A percentile compares a stretch with the other conserved stretches of the same genome.
Evolutionary conservation across 2,888 invertebrate genomes (phyloP).

Genomic region (Resseliella maxima): DNA sequence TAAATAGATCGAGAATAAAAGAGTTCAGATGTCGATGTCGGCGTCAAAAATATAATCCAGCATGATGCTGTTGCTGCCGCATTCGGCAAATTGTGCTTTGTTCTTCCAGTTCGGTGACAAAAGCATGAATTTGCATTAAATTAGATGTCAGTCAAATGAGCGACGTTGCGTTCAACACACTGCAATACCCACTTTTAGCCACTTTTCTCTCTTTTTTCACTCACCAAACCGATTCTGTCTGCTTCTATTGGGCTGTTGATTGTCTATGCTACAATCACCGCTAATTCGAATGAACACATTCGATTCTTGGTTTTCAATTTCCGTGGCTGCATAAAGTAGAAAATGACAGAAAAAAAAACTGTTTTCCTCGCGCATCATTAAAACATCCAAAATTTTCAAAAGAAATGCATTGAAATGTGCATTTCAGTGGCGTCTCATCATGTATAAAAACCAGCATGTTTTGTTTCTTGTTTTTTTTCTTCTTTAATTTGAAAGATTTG

Average conservation of each 20-base stretch:
- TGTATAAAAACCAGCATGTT: constrained; percentile 20
- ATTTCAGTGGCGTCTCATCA: constrained; percentile 54
- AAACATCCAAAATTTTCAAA: background rate
- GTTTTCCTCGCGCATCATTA: background rate
- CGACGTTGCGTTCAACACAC: constrained; percentile 60
- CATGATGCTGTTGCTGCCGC: background rate
- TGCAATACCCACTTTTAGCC: background rate
- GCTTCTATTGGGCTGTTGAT: background rate
- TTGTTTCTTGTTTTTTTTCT: no score
- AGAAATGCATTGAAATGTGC: background rate
- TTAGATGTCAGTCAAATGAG: constrained; percentile 60
- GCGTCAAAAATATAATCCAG: constrained; percentile 22
- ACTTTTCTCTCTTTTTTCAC: background rate
- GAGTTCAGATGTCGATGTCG: constrained; percentile 49
- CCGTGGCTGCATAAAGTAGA: background rate
- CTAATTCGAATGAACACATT: background rate
- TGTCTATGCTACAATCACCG: background rate
- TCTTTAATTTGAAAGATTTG: no score
- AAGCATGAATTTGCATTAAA: constrained; percentile 61
- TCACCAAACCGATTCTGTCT: background rate
- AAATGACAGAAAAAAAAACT: background rate
- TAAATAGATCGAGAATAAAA: no score
- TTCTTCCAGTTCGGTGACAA: constrained; percentile 61
- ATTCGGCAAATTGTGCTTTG: constrained; percentile 58
- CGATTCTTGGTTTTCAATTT: constrained; percentile 12